Evolutionary conservation across 2,888 invertebrate species (phyloP).

Genomic region (Microctonus aethiopoides): DNA sequence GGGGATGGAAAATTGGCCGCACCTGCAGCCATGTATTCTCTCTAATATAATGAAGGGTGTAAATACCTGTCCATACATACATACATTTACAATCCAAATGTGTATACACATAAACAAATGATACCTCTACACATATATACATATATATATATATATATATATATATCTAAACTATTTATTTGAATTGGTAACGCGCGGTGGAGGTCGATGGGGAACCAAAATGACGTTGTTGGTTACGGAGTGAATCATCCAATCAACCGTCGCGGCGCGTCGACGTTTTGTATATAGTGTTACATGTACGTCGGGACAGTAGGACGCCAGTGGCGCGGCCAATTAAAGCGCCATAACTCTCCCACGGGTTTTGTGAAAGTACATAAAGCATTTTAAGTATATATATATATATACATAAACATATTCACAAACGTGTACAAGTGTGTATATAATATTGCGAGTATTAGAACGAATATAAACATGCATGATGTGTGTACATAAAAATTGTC

Average conservation of each 20-base stretch:
- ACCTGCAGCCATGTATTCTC: constrained; percentile 14
- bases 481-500: neutral
- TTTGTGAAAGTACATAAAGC: constrained; percentile 22
- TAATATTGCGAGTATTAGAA: neutral
- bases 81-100: too few relatives aligned
- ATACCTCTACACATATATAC: too few relatives aligned
- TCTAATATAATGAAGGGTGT: constrained; percentile 10
- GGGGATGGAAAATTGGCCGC: constrained; percentile 16
- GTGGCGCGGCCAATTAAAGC: constrained; percentile 48
- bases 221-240: constrained; percentile 33
- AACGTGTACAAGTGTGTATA: too few relatives aligned
- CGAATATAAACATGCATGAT: neutral
- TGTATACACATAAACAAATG: neutral
- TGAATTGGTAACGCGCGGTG: constrained; percentile 4
- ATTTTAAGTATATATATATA: neutral
- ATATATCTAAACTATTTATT: neutral
- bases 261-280: constrained; percentile 32
- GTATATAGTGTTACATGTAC: too few relatives aligned
- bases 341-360: constrained; percentile 51
- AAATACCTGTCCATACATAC: constrained; percentile 3
- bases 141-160: too few relatives aligned
- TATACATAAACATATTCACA: too few relatives aligned
- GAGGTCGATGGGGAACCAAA: constrained; percentile 1
- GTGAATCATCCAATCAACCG: constrained; percentile 62
- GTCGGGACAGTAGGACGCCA: constrained; percentile 24